Evolutionary conservation across 2,888 invertebrate species (phyloP), one percentile per base, ranked within the genome.

Genomic region (Neoitamus cyanurus): DNA sequence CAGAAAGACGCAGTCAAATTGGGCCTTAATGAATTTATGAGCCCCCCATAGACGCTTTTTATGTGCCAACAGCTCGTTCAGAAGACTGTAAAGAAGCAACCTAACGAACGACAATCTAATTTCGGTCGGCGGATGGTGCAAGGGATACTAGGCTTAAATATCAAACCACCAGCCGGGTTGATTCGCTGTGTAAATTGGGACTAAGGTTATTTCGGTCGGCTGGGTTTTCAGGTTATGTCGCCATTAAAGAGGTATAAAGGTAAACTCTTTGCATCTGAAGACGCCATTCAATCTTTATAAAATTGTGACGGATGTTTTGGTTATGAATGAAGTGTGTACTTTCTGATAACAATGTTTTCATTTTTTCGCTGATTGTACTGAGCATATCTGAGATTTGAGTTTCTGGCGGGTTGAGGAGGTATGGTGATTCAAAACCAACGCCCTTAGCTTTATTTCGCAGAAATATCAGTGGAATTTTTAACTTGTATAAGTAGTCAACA

Each of bases 31-130:
- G 58, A 58, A 58, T 58, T 58, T 58, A 58, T 58, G 58, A 58
- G 58, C 20, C 6, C 20, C 6, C 58, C 58, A 58, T 25, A 58
- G 58, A 58, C 58, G 58, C 25, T 58, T 58, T 58, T 58, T 58
- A 58, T 58, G 58, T 58, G 58, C 58, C 58, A 58, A 58, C 58
- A 58, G 58, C 58, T 58, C 58, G 58, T 58, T 58, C 58, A 58
- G 58, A 58, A 58, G 58, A 58, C 25, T 20, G 9, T 58, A 58
- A 58, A 58, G 58, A 58, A 58, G 58, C 58, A 20, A 58, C 15
- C 58, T 58, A 58, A 58, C 58, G 7, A 58, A 25, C 25, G 15
- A 58, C 58, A 58, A 58, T 58, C 58, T 58, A 58, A 58, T 58
- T 58, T 58, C 25, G 25, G 58, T 58, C 25, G 7, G 2, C 9